These are phyloP conservation scores for Ochropacha duplaris DNA, from an alignment of 2,888 invertebrate species.

Conservation along the genomic window DNA sequence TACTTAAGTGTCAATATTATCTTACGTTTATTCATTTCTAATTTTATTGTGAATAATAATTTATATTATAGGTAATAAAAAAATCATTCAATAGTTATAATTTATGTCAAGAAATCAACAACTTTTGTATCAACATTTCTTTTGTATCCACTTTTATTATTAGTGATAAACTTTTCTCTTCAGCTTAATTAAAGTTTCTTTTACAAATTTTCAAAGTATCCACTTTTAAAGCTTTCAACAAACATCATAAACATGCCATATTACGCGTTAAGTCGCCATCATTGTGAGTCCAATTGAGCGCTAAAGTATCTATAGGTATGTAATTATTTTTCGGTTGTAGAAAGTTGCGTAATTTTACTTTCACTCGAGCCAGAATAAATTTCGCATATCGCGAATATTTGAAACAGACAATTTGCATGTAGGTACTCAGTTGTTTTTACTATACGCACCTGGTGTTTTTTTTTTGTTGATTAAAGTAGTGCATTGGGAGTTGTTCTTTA, in stretches of 20 bases:
- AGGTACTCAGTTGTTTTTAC: slow-evolving; percentile 58
- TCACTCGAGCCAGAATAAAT: slow-evolving; percentile 71
- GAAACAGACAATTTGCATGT: slow-evolving; percentile 66
- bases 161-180: background rate
- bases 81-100: too few species aligned
- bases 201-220: background rate
- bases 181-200: background rate
- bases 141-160: background rate
- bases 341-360: slow-evolving; percentile 82
- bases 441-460: slow-evolving; percentile 49
- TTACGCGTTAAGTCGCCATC: slow-evolving; percentile 39
- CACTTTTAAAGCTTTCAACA: background rate
- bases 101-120: too few species aligned
- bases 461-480: slow-evolving; percentile 29
- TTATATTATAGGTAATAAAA: too few species aligned
- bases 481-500: slow-evolving; percentile 53
- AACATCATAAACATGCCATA: slow-evolving; percentile 6
- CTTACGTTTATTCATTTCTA: too few species aligned
- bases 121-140: background rate
- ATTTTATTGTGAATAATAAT: too few species aligned
- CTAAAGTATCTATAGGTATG: background rate
- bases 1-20: too few species aligned
- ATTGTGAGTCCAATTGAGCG: slow-evolving; percentile 14
- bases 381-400: slow-evolving; percentile 64
- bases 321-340: slow-evolving; percentile 50